Conservation (phyloP, 2,797 vertebrate species). For the Phoebastria nigripes region DNA sequence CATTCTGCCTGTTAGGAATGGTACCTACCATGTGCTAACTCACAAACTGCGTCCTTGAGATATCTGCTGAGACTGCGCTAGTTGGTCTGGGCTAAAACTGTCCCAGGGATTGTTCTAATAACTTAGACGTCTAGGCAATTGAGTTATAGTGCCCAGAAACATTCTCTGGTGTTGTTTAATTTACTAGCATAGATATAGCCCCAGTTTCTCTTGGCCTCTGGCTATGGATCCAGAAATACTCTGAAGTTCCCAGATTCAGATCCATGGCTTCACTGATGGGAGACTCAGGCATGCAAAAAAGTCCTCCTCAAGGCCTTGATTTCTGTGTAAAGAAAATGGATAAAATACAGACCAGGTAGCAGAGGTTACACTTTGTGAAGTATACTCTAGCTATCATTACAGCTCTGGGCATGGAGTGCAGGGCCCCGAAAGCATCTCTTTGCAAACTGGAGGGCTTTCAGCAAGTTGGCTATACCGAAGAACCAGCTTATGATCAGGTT, state of each 20-base stretch:
- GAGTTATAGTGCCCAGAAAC: not conserved
- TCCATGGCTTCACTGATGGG: not conserved
- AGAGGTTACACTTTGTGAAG: not conserved
- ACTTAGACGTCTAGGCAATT: not conserved
- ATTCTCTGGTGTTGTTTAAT: not conserved
- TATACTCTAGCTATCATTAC: not conserved
- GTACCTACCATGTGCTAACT: not conserved
- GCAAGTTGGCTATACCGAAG: not conserved
- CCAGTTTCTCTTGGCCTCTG: not conserved
- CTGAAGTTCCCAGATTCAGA: not conserved
- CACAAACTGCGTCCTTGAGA: not conserved
- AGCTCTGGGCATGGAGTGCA: not conserved
- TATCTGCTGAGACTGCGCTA: not conserved
- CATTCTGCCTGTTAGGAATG: not conserved
- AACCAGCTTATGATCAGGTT: not conserved
- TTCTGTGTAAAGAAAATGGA: not conserved
- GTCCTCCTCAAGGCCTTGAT: not conserved
- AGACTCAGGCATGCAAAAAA: not conserved
- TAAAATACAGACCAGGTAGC: not conserved
- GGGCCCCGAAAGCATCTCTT: not conserved
- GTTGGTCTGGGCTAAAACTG: not conserved
- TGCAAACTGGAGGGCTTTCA: not conserved
- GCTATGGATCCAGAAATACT: not conserved
- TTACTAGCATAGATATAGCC: not conserved
- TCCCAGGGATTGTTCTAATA: not conserved